Evolutionary conservation across 2,888 invertebrate genomes (phyloP), one percentile per base, ranked within the genome.

Genomic region (Tridacna crocea): DNA sequence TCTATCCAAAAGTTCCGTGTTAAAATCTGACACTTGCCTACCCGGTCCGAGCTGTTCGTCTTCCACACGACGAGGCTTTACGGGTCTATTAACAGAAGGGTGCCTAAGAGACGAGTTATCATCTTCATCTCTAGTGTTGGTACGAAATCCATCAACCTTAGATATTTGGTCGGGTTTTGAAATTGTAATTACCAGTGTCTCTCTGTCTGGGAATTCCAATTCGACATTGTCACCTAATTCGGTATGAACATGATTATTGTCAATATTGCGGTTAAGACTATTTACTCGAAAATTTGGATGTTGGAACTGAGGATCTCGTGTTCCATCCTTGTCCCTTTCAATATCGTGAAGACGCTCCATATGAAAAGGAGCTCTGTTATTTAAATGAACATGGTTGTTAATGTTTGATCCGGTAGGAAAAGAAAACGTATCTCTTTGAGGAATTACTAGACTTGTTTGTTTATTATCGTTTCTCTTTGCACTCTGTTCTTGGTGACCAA

Each of bases 271-370:
- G 19, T 55, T 55, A 55, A 55, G 3, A 10, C 55, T 19, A 19
- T 55, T 19, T 47, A 22, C 24, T 11, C 51, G 70, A 47, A 70
- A 70, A 19, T 70, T 70, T n/a, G 70, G 70, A 51, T 70, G 70
- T 22, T 70, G 70, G n/a, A 51, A 27, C 51, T 51, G 8, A 1
- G 36, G 51, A 2, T 68, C 68, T 46, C 46, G 12, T 68, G 46
- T 46, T n/a, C 46, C 68, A 6, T 26, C 47, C 22, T 27, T 27
- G 4, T 68, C 36, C 3, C 36, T 36, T 36, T 36, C 36, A 36
- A 36, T 36, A 36, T 8, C 8, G 36, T 36, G 36, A 36, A 36
- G 3, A 36, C 2, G 2, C 36, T 36, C 3, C 2, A 8, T 36
- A 36, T 36, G 36, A 36, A 36, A 8, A 36, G 36, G 36, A 36